phyloP scores from a whole-genome alignment of 2,888 invertebrate species.

The Orchesella flavescens region DNA sequence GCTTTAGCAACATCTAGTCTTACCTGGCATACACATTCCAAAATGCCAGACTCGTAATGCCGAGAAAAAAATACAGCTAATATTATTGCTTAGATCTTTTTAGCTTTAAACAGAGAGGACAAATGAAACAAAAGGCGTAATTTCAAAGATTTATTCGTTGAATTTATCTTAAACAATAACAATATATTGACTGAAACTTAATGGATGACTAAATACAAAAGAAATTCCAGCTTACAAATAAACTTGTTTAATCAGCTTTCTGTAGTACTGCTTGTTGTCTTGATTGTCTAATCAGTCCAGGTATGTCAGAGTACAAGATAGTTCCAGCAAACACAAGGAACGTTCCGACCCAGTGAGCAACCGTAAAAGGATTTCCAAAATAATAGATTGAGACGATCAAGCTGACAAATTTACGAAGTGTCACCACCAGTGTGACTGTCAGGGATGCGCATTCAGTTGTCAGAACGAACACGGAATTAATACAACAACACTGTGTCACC shows the following conservation, averaged over 20 bases:
- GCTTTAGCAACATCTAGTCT: too few relatives aligned
- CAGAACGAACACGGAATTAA: slow-evolving; percentile 93
- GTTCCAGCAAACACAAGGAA: slow-evolving; percentile 93
- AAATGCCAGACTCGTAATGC: too few relatives aligned
- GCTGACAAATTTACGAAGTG: slow-evolving; percentile 94
- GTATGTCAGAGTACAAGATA: slow-evolving; percentile 87
- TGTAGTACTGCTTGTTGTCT: slow-evolving; percentile 48
- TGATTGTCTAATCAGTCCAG: slow-evolving; percentile 64
- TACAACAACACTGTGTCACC: slow-evolving; percentile 93
- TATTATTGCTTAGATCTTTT: too few relatives aligned
- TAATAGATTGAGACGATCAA: slow-evolving; percentile 95
- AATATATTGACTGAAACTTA: too few relatives aligned
- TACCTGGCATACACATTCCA: too few relatives aligned
- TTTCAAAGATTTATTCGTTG: background rate
- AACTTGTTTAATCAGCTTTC: slow-evolving; percentile 61
- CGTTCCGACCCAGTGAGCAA: slow-evolving; percentile 93
- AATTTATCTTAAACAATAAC: too few relatives aligned
- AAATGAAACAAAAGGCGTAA: background rate
- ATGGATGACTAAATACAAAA: too few relatives aligned
- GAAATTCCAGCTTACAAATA: background rate
- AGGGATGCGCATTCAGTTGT: slow-evolving; percentile 95
- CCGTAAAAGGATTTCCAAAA: slow-evolving; percentile 94
- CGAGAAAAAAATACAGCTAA: too few relatives aligned
- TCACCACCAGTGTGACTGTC: slow-evolving; percentile 96
- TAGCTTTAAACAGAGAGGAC: too few relatives aligned